Conservation (phyloP, 2,888 invertebrate genomes). For the Lasioglossum morio region DNA sequence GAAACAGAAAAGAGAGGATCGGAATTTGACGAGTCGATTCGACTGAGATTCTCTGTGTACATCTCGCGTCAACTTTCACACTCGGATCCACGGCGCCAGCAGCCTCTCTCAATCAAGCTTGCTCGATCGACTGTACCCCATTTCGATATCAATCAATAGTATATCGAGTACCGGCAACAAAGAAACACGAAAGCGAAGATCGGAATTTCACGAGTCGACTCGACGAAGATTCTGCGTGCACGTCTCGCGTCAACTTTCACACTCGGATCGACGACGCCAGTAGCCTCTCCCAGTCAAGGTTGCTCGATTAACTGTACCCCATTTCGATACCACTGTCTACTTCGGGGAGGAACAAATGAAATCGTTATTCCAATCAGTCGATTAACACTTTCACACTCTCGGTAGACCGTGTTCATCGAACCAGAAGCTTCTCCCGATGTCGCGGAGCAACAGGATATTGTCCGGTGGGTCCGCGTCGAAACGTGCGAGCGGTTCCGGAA, state of each 20-base stretch:
- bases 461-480: neutral
- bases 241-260: neutral
- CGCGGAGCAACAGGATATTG: neutral
- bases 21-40: neutral
- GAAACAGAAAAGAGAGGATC: neutral
- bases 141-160: neutral
- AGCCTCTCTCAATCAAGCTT: neutral
- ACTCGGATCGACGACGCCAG: neutral
- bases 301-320: neutral
- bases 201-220: neutral
- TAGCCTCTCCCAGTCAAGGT: neutral
- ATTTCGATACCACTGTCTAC: neutral
- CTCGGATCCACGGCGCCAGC: neutral
- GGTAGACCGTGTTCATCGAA: constrained; percentile 17
- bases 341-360: neutral
- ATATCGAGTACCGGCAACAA: neutral
- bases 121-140: neutral
- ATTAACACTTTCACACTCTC: neutral
- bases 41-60: neutral
- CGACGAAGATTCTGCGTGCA: neutral
- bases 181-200: too few species aligned
- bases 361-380: neutral
- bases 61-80: neutral
- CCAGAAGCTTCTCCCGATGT: neutral
- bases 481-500: neutral